phyloP scores from a whole-genome alignment of 2,888 invertebrate species.

The Myathropa florea region DNA sequence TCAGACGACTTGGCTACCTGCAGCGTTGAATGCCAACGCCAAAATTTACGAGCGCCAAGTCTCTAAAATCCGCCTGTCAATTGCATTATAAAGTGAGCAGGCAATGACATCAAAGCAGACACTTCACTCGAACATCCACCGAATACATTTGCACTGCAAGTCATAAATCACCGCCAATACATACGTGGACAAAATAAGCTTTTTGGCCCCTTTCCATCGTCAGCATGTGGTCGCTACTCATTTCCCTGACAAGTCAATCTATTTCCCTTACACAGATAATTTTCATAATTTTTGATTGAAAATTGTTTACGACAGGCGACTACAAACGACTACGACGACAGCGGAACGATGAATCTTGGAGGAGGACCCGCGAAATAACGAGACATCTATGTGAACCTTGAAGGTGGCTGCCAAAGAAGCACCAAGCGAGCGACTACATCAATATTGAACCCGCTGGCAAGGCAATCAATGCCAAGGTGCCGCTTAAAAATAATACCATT shows the following conservation, averaged over 20 bases:
- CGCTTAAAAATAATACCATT: conserved; percentile 62
- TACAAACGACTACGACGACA: background rate
- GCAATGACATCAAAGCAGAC: conserved; percentile 49
- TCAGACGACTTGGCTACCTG: background rate
- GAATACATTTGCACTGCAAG: conserved; percentile 33
- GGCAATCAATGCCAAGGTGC: conserved; percentile 71
- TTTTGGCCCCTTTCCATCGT: conserved; percentile 61
- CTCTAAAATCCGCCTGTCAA: background rate
- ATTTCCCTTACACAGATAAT: conserved; percentile 46
- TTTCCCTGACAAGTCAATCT: conserved; percentile 9
- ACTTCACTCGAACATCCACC: conserved; percentile 42
- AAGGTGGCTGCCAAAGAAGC: conserved; percentile 59
- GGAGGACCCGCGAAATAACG: background rate
- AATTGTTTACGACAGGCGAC: conserved; percentile 18
- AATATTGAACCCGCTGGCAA: conserved; percentile 70
- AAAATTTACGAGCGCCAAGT: background rate
- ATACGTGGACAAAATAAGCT: conserved; percentile 48
- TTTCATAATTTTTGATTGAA: conserved; percentile 27
- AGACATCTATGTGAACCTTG: conserved; percentile 62
- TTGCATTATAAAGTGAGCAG: background rate
- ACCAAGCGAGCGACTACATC: conserved; percentile 43
- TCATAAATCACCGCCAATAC: conserved; percentile 50
- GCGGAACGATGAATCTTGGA: background rate
- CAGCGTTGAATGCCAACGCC: background rate
- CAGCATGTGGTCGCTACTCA: conserved; percentile 2